Evolutionary conservation across 2,888 invertebrate genomes (phyloP), one percentile per base, ranked within the genome.

Genomic region (Chalcis sispes): DNA sequence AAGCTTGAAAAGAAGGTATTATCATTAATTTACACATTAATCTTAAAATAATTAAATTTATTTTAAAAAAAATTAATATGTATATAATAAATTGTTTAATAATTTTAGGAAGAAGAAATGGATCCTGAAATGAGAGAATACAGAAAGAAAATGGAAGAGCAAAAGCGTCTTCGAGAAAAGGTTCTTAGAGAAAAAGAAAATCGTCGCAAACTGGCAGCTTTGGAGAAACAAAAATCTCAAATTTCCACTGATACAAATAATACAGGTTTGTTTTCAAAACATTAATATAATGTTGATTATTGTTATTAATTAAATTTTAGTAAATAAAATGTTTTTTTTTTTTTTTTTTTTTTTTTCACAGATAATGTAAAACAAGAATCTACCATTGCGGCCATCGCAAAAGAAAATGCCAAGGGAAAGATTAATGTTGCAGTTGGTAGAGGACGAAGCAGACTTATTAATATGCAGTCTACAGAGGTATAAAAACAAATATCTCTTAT

Each of bases 91-190:
- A 27, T 50, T 52, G n/a, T n/a, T n/a, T n/a, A n/a, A n/a, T n/a
- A n/a, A 75, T 56, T 29, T 82, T 81, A 87, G 70, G 86, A 86
- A 42, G 87, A 87, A 36, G 86, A 83, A 67, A 83, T 87, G 65
- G 89, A 89, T 81, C 89, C 89, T 42, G 89, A 89, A 79, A 87
- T 88, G 84, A 83, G 85, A 27, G 89, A 90, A 42, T 90, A 90
- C 75, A 84, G 89, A 2, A 87, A 87, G 74, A 89, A 89, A 78
- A 88, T 90, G 82, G 90, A 90, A 78, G 89, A 90, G 72, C 90
- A 90, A 78, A 90, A 90, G 78, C 86, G 87, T 23, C 79, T 89
- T 27, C 82, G 90, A n/a, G 90, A 89, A 77, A 86, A 88, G 77
- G 85, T 90, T 54, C 80, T 90, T 15, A 86, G 88, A 32, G 88